Conservation (phyloP, 2,888 invertebrate species). For the Cylloceria caligata region DNA sequence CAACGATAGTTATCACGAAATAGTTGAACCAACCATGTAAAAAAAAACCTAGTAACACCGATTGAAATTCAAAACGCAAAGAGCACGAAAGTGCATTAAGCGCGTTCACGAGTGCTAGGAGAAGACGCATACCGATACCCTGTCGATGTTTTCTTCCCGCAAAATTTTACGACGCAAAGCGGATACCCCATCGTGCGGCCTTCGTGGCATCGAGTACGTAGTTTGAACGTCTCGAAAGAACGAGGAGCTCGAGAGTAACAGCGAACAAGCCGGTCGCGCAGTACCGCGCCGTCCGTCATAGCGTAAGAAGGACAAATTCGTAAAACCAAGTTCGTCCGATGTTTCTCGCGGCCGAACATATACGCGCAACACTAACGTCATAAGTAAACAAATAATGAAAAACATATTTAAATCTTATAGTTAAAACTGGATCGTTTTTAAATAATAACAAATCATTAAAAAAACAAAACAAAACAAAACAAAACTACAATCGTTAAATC, state of each 20-base stretch:
- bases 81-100: neutral
- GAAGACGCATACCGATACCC: neutral
- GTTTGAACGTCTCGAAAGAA: slow-evolving; percentile 25
- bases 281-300: slow-evolving; percentile 62
- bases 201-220: slow-evolving; percentile 33
- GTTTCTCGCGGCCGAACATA: neutral
- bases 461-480: too few relatives aligned
- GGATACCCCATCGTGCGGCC: slow-evolving; percentile 33
- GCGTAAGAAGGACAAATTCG: slow-evolving; percentile 33
- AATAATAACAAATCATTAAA: too few relatives aligned
- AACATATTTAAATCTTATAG: neutral
- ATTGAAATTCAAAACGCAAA: neutral
- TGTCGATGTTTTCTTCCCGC: neutral
- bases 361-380: slow-evolving; percentile 1
- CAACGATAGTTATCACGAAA: neutral
- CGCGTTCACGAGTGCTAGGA: neutral
- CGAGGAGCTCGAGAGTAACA: slow-evolving; percentile 43
- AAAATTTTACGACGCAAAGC: neutral
- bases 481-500: neutral
- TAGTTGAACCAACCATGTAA: neutral
- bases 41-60: neutral
- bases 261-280: slow-evolving; percentile 57
- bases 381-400: neutral
- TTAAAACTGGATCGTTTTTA: too few relatives aligned
- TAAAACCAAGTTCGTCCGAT: neutral